A percentile compares a stretch with the other conserved stretches of the same genome.
Evolutionary conservation across 2,113 vertebrate species (phyloP).

Genomic region (Stigmatopora argus): DNA sequence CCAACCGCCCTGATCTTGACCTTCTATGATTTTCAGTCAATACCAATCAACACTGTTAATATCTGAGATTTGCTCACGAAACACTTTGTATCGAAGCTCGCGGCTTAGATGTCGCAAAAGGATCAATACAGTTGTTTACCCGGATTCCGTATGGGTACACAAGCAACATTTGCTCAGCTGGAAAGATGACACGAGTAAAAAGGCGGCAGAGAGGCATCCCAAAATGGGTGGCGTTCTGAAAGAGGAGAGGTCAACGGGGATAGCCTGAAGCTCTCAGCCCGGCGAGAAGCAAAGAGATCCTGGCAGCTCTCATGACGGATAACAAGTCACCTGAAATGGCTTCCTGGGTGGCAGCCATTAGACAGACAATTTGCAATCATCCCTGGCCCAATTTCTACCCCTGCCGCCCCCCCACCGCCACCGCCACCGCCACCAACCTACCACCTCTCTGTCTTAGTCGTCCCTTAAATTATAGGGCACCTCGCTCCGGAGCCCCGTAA

Average conservation of each 20-base stretch:
- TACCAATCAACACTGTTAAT: not conserved
- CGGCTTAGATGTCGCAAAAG: not conserved
- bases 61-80: no score
- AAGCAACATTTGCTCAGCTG: slow-evolving; percentile 77
- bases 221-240: slow-evolving; percentile 60
- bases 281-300: slow-evolving; percentile 62
- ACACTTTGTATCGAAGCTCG: no score
- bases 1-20: no score
- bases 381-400: slow-evolving; percentile 60
- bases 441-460: slow-evolving; percentile 51
- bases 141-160: not conserved
- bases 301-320: slow-evolving; percentile 65
- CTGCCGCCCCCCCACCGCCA: slow-evolving; percentile 30
- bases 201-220: slow-evolving; percentile 13
- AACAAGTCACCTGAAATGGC: slow-evolving; percentile 69
- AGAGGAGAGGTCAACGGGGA: slow-evolving; percentile 66
- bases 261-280: slow-evolving; percentile 70
- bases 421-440: slow-evolving; percentile 21
- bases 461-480: slow-evolving; percentile 64
- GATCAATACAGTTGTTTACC: not conserved
- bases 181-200: slow-evolving; percentile 51
- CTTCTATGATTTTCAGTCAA: no score
- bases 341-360: slow-evolving; percentile 52
- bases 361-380: slow-evolving; percentile 62
- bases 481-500: slow-evolving; percentile 58